Percentiles rank a stretch among this genome's conserved stretches.
Evolutionary conservation across 2,113 vertebrate species (phyloP).

Genomic region (Cephalopterus ornatus): DNA sequence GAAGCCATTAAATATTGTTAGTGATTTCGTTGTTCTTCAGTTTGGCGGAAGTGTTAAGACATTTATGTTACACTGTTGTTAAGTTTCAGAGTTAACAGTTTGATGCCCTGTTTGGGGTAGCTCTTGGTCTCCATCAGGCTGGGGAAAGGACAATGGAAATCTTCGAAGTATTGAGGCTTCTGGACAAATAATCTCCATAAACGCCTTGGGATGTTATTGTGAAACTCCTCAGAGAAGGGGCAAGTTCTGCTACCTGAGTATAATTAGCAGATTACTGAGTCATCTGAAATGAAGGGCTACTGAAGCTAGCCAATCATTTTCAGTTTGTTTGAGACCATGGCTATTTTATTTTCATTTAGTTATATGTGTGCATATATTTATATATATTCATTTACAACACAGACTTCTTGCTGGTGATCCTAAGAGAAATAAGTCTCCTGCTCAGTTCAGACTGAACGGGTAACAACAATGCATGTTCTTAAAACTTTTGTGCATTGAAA

Average conservation of each 20-base stretch:
- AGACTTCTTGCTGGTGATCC: neutral
- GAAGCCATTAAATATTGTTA: neutral
- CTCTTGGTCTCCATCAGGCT: neutral
- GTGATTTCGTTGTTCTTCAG: neutral
- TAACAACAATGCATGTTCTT: neutral
- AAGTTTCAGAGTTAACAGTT: neutral
- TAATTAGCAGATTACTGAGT: neutral
- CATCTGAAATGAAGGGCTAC: neutral
- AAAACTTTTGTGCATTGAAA: neutral
- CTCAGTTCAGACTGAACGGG: neutral
- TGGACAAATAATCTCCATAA: neutral
- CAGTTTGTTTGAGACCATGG: neutral
- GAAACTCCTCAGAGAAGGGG: neutral
- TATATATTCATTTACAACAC: neutral
- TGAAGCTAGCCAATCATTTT: neutral
- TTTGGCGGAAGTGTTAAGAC: neutral
- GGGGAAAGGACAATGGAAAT: neutral
- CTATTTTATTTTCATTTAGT: neutral
- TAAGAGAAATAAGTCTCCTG: neutral
- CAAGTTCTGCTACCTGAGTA: neutral
- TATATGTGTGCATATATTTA: rapidly evolving
- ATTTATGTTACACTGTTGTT: neutral
- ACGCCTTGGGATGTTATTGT: neutral
- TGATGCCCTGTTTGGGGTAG: neutral
- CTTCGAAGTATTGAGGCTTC: neutral